Conservation (phyloP, 2,113 vertebrate genomes). For the Melanostigma gelatinosum region DNA sequence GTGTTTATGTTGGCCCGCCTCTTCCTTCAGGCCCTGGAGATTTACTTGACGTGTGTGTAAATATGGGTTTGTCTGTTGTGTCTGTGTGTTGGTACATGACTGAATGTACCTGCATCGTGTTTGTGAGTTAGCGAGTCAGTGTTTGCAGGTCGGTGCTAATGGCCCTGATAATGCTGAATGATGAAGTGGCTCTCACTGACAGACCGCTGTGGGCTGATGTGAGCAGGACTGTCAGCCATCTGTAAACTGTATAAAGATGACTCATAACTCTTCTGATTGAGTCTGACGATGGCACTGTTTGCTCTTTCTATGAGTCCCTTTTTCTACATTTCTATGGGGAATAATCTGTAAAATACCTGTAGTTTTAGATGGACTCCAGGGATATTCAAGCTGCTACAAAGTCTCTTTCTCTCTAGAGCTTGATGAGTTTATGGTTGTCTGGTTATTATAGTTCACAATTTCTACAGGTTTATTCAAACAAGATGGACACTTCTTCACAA, state of each 20-base stretch:
- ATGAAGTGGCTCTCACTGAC: constrained; percentile 33
- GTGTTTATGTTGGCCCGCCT: constrained; percentile 49
- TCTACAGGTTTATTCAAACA: not conserved
- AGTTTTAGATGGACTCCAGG: not conserved
- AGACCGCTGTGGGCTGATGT: constrained; percentile 11
- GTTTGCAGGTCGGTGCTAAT: constrained; percentile 37
- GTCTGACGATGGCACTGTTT: constrained; percentile 3
- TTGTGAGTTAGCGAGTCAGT: constrained; percentile 12
- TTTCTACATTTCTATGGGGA: not conserved
- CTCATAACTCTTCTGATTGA: constrained; percentile 29
- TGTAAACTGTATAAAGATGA: constrained; percentile 33
- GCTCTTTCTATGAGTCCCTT: not conserved
- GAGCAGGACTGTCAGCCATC: constrained; percentile 36
- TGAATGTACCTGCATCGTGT: not conserved
- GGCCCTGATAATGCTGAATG: constrained; percentile 20
- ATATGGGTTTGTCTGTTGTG: constrained; percentile 15
- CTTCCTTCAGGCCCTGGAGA: constrained; percentile 7
- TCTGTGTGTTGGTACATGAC: not conserved
- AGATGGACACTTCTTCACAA: not conserved
- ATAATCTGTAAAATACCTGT: too few species aligned
- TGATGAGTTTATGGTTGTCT: not conserved
- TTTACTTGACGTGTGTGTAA: constrained; percentile 11
- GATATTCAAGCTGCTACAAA: not conserved
- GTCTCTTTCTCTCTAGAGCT: not conserved
- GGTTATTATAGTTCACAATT: not conserved